Percentiles rank a stretch among this genome's conserved stretches.
These are phyloP conservation scores for Trinorchestia longiramus DNA, from an alignment of 1,140 invertebrate species.

Conservation along the genomic window DNA sequence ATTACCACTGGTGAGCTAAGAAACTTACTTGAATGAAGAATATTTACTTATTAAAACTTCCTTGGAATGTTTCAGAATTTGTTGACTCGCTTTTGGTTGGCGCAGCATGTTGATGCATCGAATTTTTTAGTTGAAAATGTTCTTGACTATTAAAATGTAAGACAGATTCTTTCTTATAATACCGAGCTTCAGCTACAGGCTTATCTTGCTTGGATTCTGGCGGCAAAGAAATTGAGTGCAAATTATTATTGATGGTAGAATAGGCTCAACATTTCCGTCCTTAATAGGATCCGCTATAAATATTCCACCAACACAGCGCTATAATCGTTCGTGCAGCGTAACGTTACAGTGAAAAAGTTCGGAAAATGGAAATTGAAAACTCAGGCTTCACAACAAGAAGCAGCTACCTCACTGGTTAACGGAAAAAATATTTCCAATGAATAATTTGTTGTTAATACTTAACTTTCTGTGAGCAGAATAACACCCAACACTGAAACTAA, in stretches of 20 bases:
- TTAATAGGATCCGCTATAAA: neutral
- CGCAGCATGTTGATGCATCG: neutral
- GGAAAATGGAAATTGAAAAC: too few relatives aligned
- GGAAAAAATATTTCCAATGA: too few relatives aligned
- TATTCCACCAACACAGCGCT: neutral
- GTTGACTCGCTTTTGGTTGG: neutral
- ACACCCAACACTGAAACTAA: too few relatives aligned
- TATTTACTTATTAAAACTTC: neutral
- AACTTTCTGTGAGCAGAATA: too few relatives aligned
- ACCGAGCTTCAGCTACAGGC: neutral
- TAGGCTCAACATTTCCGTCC: neutral
- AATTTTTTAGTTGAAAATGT: neutral
- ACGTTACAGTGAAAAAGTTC: neutral
- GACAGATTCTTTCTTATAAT: neutral
- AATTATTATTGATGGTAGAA: neutral
- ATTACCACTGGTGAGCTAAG: neutral
- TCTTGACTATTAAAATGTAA: neutral
- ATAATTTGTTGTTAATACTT: too few relatives aligned
- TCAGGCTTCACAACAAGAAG: too few relatives aligned
- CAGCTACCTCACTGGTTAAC: too few relatives aligned
- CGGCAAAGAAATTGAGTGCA: neutral
- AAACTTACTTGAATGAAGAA: neutral
- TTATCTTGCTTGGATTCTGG: neutral
- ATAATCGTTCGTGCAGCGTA: neutral
- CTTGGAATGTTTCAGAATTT: neutral